Base-by-base conservation (phyloP, 2,113 vertebrate species). In the Apteryx mantelli region DNA sequence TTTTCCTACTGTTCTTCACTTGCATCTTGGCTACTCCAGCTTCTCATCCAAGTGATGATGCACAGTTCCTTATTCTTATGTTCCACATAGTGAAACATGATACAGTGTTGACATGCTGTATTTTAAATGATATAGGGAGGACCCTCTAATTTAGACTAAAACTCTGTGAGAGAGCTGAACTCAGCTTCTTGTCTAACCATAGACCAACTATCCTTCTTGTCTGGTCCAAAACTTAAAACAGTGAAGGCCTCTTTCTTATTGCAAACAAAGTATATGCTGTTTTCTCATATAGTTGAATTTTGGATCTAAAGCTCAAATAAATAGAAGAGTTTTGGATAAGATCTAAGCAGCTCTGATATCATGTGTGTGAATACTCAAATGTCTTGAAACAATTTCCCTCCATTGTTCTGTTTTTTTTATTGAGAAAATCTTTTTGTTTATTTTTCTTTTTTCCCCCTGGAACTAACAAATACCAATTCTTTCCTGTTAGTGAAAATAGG, bases 261-360 rank as follows among this genome's bases (percentile, higher is more conserved):
- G 38, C 61, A 75, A 81, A 80, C 42, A 55, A 46, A 13, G 2
- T 28, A 40, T 52, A 34, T 52, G 32, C 18, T 82, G 8, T 38
- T 91, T 60, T 89, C 83, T 14, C n/a, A 53, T 58, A 24, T 21
- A 66, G 82, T 86, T 87, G 36, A 58, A 92, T 88, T 92, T 82
- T 80, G 30, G 91, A 82, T 70, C 18, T 89, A 94, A 95, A 95
- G 24, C 63, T 85, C 34, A 86, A 66, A 44, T 36, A 95, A 93
- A 76, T 24, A 32, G 9, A 84, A 71, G 1, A 0, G 18, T 30
- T 71, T 69, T 94, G 64, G n/a, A 40, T 58, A 92, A 76, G 38
- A 83, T 26, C 40, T 86, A 53, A 81, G 36, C 17, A 69, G 25
- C 38, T 82, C 64, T 92, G 80, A 46, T 83, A 69, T 11, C 50